phyloP scores from a whole-genome alignment of 2,888 invertebrate species.

The Hyppa rectilinea region DNA sequence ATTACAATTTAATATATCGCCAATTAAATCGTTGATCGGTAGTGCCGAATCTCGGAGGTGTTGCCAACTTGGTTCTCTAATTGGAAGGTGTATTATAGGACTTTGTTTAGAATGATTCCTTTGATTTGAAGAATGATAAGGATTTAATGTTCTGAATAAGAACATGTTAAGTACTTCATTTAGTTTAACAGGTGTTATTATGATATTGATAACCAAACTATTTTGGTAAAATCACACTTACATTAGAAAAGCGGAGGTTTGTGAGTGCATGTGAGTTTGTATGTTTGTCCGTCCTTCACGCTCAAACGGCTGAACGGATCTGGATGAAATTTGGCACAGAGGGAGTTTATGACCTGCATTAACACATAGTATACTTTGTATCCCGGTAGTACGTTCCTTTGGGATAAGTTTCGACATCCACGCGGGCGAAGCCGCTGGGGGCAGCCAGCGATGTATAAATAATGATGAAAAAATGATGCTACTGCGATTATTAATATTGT shows the following conservation, averaged over 20 bases:
- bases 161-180: background rate
- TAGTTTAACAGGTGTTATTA: background rate
- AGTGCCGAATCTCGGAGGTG: slow-evolving; percentile 77
- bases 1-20: slow-evolving; percentile 90
- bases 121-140: background rate
- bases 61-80: slow-evolving; percentile 61
- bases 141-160: background rate
- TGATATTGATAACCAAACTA: background rate
- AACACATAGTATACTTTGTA: no score
- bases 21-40: slow-evolving; percentile 88
- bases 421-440: no score
- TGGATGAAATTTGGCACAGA: no score
- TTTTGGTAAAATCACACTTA: background rate
- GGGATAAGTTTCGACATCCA: no score
- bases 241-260: no score
- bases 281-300: no score
- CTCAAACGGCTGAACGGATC: no score
- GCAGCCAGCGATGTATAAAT: no score
- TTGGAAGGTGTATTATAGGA: slow-evolving; percentile 44
- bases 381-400: no score
- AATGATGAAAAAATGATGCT: background rate
- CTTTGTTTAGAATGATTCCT: slow-evolving; percentile 11
- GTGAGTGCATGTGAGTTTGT: no score
- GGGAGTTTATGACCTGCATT: no score
- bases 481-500: background rate